Evolutionary conservation across 2,113 vertebrate species (phyloP), one percentile per base, ranked within the genome.

Genomic region (Anguilla rostrata): DNA sequence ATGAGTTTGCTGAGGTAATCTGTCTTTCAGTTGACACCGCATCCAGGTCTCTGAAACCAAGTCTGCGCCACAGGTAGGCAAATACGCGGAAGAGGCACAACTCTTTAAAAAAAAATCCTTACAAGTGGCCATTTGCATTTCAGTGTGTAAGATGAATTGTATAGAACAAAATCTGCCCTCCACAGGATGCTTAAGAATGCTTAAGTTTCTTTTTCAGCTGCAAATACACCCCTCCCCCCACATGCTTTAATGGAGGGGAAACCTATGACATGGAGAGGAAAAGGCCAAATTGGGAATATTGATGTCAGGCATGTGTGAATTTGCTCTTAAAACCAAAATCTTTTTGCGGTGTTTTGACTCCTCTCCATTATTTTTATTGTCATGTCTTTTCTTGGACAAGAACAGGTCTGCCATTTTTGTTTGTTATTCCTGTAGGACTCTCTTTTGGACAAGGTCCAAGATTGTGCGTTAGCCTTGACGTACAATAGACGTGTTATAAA

Each of bases 51-150:
- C 81, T 39, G 41, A 81, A 81, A 41, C 18, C 29, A 2, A 34
- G 49, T 43, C 26, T 15, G 56, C 85, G 57, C 78, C 57, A 18
- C 85, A 63, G 79, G 56, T 81, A 86, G 56, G 34, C 39, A n/a
- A 46, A 46, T 0, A 39, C 34, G 14, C 34, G 18, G 53, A 84
- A 63, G 15, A 8, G 34, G 29, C 57, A 22, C 57, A 3, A 39
- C 34, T 39, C 16, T 60, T 63, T 60, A 18, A 6, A 46, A 40
- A 39, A 63, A 63, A 40, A 34, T 40, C 49, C 34, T 66, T 29
- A 84, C 39, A 63, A 40, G 6, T 43, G n/a, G 26, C 81, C 41
- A 49, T 34, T 26, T 43, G 41, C 46, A 9, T 75, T 40, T 86
- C n/a, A 66, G 60, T 66, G 40, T 82, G 57, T 66, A 56, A 63